phyloP scores from a whole-genome alignment of 1,140 invertebrate genomes.

The Dinoponera quadriceps region DNA sequence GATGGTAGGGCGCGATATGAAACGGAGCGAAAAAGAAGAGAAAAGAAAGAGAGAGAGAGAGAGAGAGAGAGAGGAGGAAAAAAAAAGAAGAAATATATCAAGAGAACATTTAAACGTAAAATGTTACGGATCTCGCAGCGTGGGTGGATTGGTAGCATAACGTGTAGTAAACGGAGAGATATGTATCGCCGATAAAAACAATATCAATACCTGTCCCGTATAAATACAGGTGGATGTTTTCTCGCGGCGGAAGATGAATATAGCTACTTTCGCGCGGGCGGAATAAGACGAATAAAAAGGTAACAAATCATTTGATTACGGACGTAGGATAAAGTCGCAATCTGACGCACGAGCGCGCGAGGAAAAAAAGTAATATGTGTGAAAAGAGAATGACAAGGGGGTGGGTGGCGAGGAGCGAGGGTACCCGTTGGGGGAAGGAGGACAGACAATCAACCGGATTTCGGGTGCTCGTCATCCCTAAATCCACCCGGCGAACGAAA shows the following conservation, averaged over 20 bases:
- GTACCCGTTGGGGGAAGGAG: constrained; percentile 15
- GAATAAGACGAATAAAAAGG: constrained; percentile 12
- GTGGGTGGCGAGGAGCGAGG: no score
- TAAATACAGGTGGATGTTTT: no score
- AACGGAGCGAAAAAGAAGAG: background rate
- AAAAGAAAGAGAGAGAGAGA: background rate
- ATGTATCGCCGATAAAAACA: background rate
- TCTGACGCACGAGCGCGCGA: constrained; percentile 38
- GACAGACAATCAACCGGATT: constrained; percentile 50
- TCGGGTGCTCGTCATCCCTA: constrained; percentile 60
- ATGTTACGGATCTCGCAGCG: background rate
- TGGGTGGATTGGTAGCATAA: background rate
- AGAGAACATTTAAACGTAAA: background rate
- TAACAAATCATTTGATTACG: constrained; percentile 49
- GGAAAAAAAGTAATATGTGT: constrained; percentile 31
- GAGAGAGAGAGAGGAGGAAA: background rate
- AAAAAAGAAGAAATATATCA: no score
- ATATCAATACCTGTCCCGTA: background rate
- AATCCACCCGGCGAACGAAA: constrained; percentile 42
- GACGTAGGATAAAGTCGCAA: constrained; percentile 31
- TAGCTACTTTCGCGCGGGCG: background rate
- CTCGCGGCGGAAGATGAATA: background rate
- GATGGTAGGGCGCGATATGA: background rate
- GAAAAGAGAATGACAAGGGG: background rate
- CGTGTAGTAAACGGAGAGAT: background rate